Evolutionary conservation across 2,113 vertebrate genomes (phyloP), one percentile per base, ranked within the genome.

Genomic region (Ursus arctos): DNA sequence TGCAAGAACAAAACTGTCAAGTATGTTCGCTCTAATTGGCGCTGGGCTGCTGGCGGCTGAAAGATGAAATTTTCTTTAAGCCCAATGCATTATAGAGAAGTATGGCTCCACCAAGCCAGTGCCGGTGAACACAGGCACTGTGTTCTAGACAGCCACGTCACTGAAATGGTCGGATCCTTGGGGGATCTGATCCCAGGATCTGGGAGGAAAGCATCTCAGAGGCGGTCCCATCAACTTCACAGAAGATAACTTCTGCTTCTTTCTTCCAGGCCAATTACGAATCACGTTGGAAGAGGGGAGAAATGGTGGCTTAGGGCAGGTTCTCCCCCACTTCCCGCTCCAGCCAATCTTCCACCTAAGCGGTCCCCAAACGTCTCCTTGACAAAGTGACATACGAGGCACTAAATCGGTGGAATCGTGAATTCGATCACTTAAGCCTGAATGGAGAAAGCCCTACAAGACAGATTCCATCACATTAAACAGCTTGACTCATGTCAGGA

Each of bases 11-110:
- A 98, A 98, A 98, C 89, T 92, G 84, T 95, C 98, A 98, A 98
- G 95, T 97, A 96, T 92, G 80, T 91, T 96, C 81, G 87, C 84
- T 98, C 97, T 98, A 98, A 98, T 95, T 98, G 98, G 98, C 97
- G 96, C 96, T 1, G 31, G 97, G 95, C 96, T 97, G 94, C 96
- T 94, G 79, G 96, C 40, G 67, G 96, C 53, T 95, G 88, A 97
- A 98, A 98, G 89, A 94, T n/a, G n/a, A 77, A 76, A 69, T 53
- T 22, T 43, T 63, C 59, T 96, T 94, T 82, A 61, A 89, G 81
- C 22, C 33, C 16, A 19, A 18, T n/a, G 19, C 3, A 3, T 40
- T 63, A 84, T 71, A 43, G 49, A 90, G 84, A 84, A 80, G 43
- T 6, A 43, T 3, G 80, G 55, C n/a, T 40, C 59, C 31, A 87